These are phyloP conservation scores for Holcopasites calliopsidis DNA, from an alignment of 1,140 invertebrate genomes.

Conservation along the genomic window DNA sequence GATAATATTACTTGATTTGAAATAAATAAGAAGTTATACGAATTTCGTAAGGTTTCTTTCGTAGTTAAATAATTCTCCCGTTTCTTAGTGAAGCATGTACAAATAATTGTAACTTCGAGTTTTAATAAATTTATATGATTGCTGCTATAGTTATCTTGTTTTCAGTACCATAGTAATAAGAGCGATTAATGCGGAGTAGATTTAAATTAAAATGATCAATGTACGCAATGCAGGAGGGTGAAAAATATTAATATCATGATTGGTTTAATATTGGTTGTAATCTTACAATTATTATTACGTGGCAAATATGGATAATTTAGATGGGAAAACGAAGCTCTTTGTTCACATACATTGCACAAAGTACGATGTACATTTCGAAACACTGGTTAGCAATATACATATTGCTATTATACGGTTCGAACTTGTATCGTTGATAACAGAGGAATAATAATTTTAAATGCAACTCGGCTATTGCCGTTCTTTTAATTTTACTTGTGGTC, in stretches of 20 bases:
- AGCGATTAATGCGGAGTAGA: too few relatives aligned
- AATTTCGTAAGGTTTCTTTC: too few relatives aligned
- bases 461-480: conserved; percentile 2
- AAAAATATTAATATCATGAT: conserved; percentile 13
- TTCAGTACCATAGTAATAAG: too few relatives aligned
- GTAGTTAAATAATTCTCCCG: too few relatives aligned
- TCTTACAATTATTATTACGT: conserved; percentile 25
- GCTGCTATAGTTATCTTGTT: too few relatives aligned
- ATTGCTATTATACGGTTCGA: conserved; percentile 13
- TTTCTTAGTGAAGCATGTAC: too few relatives aligned
- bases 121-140: too few relatives aligned
- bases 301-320: conserved; percentile 23
- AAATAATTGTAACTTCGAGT: too few relatives aligned
- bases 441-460: conserved; percentile 30
- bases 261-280: conserved; percentile 22
- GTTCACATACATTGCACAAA: conserved; percentile 22
- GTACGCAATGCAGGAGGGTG: neutral
- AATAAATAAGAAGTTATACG: neutral
- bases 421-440: conserved; percentile 1
- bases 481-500: conserved; percentile 17
- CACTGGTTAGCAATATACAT: conserved; percentile 17
- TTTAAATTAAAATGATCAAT: too few relatives aligned
- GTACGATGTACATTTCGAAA: conserved; percentile 22
- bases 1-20: neutral
- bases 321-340: conserved; percentile 7